Evolutionary conservation across 2,113 vertebrate genomes (phyloP).

Genomic region (Micronycteris hirsuta): DNA sequence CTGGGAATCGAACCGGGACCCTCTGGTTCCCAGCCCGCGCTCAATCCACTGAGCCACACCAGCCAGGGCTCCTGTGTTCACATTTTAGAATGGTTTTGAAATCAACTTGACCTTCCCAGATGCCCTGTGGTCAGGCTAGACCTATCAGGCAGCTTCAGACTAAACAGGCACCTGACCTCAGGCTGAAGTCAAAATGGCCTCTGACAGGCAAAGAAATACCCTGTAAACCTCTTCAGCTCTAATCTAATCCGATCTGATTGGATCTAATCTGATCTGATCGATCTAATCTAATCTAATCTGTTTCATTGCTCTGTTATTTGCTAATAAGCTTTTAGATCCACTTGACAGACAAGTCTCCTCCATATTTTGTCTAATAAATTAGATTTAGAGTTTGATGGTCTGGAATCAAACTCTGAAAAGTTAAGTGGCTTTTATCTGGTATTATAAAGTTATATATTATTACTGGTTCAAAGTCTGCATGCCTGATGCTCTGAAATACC

Average conservation of each 20-base stretch:
- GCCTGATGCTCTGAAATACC: neutral
- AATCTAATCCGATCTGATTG: neutral
- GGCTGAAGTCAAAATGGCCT: neutral
- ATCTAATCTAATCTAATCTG: neutral
- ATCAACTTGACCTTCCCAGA: neutral
- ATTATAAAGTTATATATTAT: neutral
- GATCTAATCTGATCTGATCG: too few relatives aligned
- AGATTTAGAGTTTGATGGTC: neutral
- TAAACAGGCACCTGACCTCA: neutral
- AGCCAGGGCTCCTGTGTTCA: too few relatives aligned
- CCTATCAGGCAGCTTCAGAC: neutral
- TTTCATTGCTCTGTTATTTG: neutral
- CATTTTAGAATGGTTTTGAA: neutral
- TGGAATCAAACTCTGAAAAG: neutral
- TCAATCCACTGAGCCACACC: too few relatives aligned
- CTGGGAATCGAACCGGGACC: too few relatives aligned
- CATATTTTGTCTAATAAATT: neutral
- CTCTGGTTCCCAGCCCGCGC: too few relatives aligned
- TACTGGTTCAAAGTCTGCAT: neutral
- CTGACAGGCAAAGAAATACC: conserved; percentile 6
- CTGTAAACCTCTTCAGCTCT: neutral
- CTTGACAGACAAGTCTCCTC: neutral
- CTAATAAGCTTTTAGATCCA: neutral
- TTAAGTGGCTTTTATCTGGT: neutral
- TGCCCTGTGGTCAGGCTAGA: neutral